Percentiles rank a stretch among this genome's conserved stretches.
Evolutionary conservation across 2,888 invertebrate species (phyloP).

Genomic region (Augochlorella aurata): DNA sequence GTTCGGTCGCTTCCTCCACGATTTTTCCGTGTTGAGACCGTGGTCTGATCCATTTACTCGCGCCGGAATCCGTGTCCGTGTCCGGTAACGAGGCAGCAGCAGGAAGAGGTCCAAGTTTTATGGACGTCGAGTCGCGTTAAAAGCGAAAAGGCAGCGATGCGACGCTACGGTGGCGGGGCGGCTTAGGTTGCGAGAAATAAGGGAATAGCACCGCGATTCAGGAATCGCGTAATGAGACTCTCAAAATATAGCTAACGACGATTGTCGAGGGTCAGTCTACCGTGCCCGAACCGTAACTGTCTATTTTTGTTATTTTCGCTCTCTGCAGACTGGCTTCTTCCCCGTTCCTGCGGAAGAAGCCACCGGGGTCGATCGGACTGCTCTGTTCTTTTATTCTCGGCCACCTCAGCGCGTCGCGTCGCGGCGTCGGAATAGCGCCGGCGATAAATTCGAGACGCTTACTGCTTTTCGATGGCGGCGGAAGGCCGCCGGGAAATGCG

Average conservation of each 20-base stretch:
- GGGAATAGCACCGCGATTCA: slow-evolving; percentile 68
- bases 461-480: slow-evolving; percentile 78
- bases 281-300: slow-evolving; percentile 78
- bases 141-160: slow-evolving; percentile 35
- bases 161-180: background rate
- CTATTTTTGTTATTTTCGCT: slow-evolving; percentile 78
- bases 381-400: slow-evolving; percentile 47
- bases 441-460: slow-evolving; percentile 80
- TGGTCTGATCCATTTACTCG: slow-evolving; percentile 50
- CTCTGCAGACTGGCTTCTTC: slow-evolving; percentile 36
- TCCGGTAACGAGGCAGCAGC: slow-evolving; percentile 74
- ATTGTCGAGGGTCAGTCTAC: slow-evolving; percentile 80
- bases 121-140: slow-evolving; percentile 66
- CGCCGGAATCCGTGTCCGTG: slow-evolving; percentile 50
- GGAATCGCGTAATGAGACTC: slow-evolving; percentile 78
- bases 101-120: slow-evolving; percentile 77
- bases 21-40: slow-evolving; percentile 21
- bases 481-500: slow-evolving; percentile 74
- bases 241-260: slow-evolving; percentile 78
- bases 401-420: slow-evolving; percentile 59
- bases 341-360: background rate
- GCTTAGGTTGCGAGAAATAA: slow-evolving; percentile 60
- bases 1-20: slow-evolving; percentile 25
- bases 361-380: slow-evolving; percentile 4
- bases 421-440: slow-evolving; percentile 71